phyloP scores from a whole-genome alignment of 2,888 invertebrate species.

The Dioctria linearis region DNA sequence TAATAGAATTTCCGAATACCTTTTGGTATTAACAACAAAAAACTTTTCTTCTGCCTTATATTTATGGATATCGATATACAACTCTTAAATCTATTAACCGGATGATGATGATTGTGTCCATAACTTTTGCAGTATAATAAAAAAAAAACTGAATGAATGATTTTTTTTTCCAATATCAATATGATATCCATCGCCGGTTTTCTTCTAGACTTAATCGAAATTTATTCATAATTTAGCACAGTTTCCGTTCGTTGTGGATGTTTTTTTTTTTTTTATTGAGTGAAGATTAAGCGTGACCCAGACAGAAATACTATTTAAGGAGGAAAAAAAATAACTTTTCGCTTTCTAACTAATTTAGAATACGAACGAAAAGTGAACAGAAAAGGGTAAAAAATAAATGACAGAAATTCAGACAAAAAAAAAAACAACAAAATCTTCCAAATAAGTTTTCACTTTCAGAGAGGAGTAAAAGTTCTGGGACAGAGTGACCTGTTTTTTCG shows the following conservation, averaged over 20 bases:
- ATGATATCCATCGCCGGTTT: not conserved
- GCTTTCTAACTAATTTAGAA: slow-evolving; percentile 35
- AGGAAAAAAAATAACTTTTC: slow-evolving; percentile 18
- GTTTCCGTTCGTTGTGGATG: not conserved
- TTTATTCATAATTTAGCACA: slow-evolving; percentile 39
- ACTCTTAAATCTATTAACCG: too few species aligned
- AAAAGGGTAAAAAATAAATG: not conserved
- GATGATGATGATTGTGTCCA: too few species aligned
- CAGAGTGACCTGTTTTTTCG: not conserved
- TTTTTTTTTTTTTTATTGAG: not conserved
- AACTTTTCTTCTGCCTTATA: too few species aligned
- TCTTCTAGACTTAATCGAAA: not conserved
- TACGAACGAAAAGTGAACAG: slow-evolving; percentile 12
- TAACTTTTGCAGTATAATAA: too few species aligned
- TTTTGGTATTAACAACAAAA: too few species aligned
- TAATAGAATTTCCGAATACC: slow-evolving; percentile 3
- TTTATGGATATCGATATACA: too few species aligned
- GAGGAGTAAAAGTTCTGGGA: slow-evolving; percentile 36
- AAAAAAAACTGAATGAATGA: slow-evolving; percentile 10
- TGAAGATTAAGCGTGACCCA: not conserved
- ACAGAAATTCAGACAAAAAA: not conserved
- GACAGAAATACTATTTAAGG: not conserved
- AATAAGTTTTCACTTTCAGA: slow-evolving; percentile 30
- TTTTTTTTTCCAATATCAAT: not conserved
- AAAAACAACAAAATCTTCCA: too few species aligned